A percentile compares a stretch with the other conserved stretches of the same genome.
Conservation (phyloP, 2,797 vertebrate species). For the Myotis findleyi region DNA sequence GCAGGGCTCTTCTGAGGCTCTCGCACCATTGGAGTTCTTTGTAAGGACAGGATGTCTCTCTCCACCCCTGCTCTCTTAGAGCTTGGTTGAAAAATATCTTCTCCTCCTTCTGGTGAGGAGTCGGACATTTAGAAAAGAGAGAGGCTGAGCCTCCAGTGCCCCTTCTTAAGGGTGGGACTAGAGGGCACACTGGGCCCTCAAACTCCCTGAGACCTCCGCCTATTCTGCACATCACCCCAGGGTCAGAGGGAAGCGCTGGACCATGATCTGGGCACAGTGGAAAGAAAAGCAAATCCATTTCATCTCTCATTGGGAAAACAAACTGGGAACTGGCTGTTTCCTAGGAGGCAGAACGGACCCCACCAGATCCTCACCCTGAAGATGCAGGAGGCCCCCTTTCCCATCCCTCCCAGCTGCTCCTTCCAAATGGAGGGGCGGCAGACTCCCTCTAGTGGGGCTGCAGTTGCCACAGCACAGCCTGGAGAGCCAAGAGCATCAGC, state of each 20-base stretch:
- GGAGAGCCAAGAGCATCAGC: not conserved
- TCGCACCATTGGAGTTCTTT: not conserved
- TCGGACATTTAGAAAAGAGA: not conserved
- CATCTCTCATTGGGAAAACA: not conserved
- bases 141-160: not conserved
- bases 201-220: not conserved
- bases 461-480: not conserved
- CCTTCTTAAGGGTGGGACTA: not conserved
- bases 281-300: not conserved
- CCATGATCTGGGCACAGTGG: not conserved
- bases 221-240: not conserved
- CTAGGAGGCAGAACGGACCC: accelerated
- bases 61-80: accelerated
- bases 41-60: not conserved
- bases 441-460: constrained; percentile 50
- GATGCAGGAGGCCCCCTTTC: not conserved
- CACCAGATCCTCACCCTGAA: not conserved
- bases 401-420: not conserved
- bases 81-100: not conserved
- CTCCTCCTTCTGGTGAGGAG: not conserved
- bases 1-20: not conserved
- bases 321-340: not conserved
- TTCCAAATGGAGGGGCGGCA: constrained; percentile 34
- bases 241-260: not conserved
- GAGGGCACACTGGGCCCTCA: not conserved